These are phyloP conservation scores for Sarcophaga peregrina DNA, from an alignment of 1,140 invertebrate genomes.

Conservation along the genomic window DNA sequence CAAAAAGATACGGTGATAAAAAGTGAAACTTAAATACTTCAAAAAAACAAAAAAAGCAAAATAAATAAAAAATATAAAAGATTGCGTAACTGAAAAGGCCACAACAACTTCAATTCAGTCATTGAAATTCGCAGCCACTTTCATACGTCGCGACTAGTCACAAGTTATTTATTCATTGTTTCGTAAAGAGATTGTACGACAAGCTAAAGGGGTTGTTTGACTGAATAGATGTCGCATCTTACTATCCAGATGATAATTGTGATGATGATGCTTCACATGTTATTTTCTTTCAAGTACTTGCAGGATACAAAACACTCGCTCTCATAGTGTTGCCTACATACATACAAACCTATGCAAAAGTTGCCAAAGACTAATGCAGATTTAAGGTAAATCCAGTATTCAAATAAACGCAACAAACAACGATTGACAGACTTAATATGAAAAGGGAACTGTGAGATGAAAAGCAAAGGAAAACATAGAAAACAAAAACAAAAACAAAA, in stretches of 20 bases:
- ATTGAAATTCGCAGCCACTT: not conserved
- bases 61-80: not conserved
- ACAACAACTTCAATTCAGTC: constrained; percentile 31
- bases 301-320: not conserved
- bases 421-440: not conserved
- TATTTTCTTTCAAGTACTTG: constrained; percentile 9
- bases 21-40: too few species aligned
- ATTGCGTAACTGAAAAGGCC: constrained; percentile 34
- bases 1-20: too few species aligned
- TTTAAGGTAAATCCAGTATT: constrained; percentile 38
- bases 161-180: not conserved
- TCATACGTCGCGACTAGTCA: too few species aligned
- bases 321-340: not conserved
- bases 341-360: not conserved
- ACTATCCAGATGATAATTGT: not conserved
- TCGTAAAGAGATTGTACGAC: too few species aligned
- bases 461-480: not conserved
- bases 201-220: not conserved
- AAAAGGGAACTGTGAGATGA: not conserved
- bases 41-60: too few species aligned
- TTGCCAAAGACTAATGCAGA: not conserved
- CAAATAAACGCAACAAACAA: constrained; percentile 26
- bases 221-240: not conserved
- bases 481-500: constrained; percentile 26
- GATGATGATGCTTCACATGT: constrained; percentile 23